Base-by-base conservation (phyloP, 2,888 invertebrate species). In the Perizoma affinitatum region DNA sequence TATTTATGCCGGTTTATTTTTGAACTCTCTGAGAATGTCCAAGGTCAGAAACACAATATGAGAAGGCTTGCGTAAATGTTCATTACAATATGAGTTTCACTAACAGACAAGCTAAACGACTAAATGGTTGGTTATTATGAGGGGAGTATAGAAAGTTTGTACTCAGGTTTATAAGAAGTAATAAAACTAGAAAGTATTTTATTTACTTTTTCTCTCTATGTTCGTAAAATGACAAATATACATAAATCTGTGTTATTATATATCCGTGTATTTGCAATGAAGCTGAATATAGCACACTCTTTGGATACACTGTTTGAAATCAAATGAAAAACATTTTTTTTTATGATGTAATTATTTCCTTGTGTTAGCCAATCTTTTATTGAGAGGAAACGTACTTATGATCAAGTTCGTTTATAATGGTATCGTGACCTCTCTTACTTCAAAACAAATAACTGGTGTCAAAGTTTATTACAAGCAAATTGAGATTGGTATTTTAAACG, bases 1-100 rank as follows among this genome's bases (percentile, higher is more conserved):
- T 41, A 45, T 35, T 36, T 46, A 42, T n/a, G 48, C n/a, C 47
- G 49, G 42, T 68, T 69, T 79, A 78, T 75, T 78, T 75, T 73
- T 46, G 70, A 69, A 54, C 44, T 60, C 61, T 63, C 35, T 36
- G 33, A 76, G 58, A 55, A 72, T 63, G 69, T 74, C 72, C 76
- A 80, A 64, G 50, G 63, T 66, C 66, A 66, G 74, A 73, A 56
- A 61, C 54, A 58, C 61, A 68, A 55, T 35, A 43, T 44, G 35
- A 41, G 40, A 45, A 22, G 38, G 33, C 33, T 63, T 69, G 66
- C 57, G 50, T 50, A 61, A 56, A 38, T 38, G 38, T 38, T 3
- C 0, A 7, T 38, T 38, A 4, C 38, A 38, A 38, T 6, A 7
- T 1, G 4, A 38, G 6, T 38, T 38, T 22, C 22, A 22, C 22